phyloP scores from a whole-genome alignment of 2,888 invertebrate genomes.

The Limnephilus marmoratus region DNA sequence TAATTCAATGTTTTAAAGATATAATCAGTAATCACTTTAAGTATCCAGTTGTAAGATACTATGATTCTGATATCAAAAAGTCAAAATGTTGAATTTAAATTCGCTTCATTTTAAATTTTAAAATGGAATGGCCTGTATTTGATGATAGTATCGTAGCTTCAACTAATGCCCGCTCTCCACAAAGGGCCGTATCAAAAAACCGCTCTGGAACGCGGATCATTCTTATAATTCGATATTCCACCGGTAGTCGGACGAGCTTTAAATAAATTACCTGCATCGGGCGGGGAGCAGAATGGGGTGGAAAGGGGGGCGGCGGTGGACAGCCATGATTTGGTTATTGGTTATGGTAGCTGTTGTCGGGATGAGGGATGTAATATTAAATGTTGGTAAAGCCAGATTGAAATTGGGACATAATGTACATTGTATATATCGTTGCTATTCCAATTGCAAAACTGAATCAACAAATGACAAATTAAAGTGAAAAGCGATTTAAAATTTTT shows the following conservation, averaged over 20 bases:
- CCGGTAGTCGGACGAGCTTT: not conserved
- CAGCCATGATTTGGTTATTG: slow-evolving; percentile 11
- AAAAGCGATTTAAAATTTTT: too few relatives aligned
- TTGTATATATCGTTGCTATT: too few relatives aligned
- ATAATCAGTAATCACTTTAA: too few relatives aligned
- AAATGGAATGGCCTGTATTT: not conserved
- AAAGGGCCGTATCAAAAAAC: slow-evolving; percentile 22
- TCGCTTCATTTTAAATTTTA: not conserved
- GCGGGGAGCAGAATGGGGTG: not conserved
- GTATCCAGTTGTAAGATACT: not conserved
- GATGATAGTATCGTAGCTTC: not conserved
- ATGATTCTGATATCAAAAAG: not conserved
- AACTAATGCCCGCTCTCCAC: not conserved
- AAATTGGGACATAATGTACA: not conserved
- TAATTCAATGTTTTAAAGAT: too few relatives aligned
- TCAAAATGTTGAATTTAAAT: not conserved
- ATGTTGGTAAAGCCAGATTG: not conserved
- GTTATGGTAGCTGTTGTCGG: not conserved
- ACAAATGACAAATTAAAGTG: too few relatives aligned
- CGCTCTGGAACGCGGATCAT: slow-evolving; percentile 16
- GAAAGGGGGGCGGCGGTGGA: not conserved
- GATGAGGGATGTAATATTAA: not conserved
- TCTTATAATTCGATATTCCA: slow-evolving; percentile 35
- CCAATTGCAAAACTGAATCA: too few relatives aligned
- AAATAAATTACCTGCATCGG: slow-evolving; percentile 19